Evolutionary conservation across 2,888 invertebrate species (phyloP).

Genomic region (Masnerella sp.): DNA sequence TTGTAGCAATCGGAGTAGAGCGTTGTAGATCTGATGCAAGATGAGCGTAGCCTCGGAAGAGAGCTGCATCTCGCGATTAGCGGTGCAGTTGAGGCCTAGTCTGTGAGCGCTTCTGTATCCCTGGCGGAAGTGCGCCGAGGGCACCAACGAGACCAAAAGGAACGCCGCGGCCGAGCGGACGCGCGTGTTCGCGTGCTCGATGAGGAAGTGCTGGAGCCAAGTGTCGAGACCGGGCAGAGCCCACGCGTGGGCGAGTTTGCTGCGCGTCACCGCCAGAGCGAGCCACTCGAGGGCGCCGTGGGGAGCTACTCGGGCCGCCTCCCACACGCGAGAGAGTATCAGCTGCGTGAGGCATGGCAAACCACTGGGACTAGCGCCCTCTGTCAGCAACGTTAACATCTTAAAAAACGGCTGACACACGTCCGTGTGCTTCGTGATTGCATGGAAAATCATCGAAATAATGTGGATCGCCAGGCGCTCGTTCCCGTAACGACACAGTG

Average conservation of each 20-base stretch:
- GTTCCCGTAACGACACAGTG: constrained; percentile 90
- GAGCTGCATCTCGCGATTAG: constrained; percentile 73
- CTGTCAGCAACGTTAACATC: constrained; percentile 91
- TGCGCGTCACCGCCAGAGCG: constrained; percentile 86
- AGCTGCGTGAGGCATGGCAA: constrained; percentile 94
- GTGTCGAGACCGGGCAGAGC: constrained; percentile 93
- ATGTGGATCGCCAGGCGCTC: constrained; percentile 92
- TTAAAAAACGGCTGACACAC: constrained; percentile 96
- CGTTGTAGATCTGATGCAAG: constrained; percentile 85
- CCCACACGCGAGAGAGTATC: constrained; percentile 92
- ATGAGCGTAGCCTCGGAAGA: constrained; percentile 81
- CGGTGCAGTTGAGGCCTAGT: constrained; percentile 80
- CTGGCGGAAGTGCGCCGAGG: constrained; percentile 93
- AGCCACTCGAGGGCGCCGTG: constrained; percentile 96
- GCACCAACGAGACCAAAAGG: constrained; percentile 92
- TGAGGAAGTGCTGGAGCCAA: constrained; percentile 93
- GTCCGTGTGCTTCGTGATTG: constrained; percentile 94
- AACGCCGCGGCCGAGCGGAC: constrained; percentile 94
- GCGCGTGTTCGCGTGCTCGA: constrained; percentile 90
- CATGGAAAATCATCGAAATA: constrained; percentile 92
- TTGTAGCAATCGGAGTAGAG: constrained; percentile 86
- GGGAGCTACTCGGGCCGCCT: constrained; percentile 92
- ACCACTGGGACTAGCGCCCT: constrained; percentile 88
- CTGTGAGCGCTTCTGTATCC: constrained; percentile 85
- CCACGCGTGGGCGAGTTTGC: constrained; percentile 94